Conservation (phyloP, 2,888 invertebrate genomes). For the Drosophila hamatofila region DNA sequence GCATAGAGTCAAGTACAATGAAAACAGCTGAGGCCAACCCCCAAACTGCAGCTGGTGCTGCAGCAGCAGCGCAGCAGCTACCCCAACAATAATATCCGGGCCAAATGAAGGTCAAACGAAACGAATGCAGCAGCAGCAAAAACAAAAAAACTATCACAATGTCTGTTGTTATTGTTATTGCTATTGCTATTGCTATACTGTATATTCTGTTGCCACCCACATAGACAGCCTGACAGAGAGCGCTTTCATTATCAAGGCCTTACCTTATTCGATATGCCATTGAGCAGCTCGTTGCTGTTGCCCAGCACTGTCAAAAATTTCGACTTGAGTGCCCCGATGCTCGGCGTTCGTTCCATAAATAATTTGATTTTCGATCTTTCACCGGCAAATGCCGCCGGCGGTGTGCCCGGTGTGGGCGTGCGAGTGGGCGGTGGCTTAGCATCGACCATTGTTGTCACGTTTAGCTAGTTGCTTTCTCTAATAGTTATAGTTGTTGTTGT, state of each 20-base stretch:
- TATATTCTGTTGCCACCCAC: slow-evolving; percentile 24
- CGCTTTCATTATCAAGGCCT: slow-evolving; percentile 75
- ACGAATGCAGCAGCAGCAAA: slow-evolving; percentile 64
- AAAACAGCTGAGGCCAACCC: slow-evolving; percentile 53
- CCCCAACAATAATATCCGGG: slow-evolving; percentile 47
- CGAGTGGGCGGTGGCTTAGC: slow-evolving; percentile 69
- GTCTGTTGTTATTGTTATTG: slow-evolving; percentile 40
- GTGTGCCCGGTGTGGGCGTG: slow-evolving; percentile 65
- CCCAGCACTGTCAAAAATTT: slow-evolving; percentile 86
- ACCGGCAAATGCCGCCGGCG: slow-evolving; percentile 82
- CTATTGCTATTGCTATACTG: not conserved
- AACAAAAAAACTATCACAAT: slow-evolving; percentile 59
- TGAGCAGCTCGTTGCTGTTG: slow-evolving; percentile 86
- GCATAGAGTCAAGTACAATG: slow-evolving; percentile 66
- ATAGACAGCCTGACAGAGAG: slow-evolving; percentile 5
- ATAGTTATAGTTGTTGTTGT: slow-evolving; percentile 12
- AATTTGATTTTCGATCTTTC: slow-evolving; percentile 85
- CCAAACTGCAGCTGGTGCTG: slow-evolving; percentile 5
- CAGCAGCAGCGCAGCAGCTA: not conserved
- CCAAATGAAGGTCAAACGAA: slow-evolving; percentile 76
- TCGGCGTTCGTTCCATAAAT: slow-evolving; percentile 85
- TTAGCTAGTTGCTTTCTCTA: slow-evolving; percentile 2
- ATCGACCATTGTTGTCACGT: slow-evolving; percentile 61
- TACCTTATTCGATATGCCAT: slow-evolving; percentile 86
- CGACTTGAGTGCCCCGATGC: slow-evolving; percentile 85